These are phyloP conservation scores for Coecobrya sp. DNA, from an alignment of 2,888 invertebrate genomes.

Conservation along the genomic window DNA sequence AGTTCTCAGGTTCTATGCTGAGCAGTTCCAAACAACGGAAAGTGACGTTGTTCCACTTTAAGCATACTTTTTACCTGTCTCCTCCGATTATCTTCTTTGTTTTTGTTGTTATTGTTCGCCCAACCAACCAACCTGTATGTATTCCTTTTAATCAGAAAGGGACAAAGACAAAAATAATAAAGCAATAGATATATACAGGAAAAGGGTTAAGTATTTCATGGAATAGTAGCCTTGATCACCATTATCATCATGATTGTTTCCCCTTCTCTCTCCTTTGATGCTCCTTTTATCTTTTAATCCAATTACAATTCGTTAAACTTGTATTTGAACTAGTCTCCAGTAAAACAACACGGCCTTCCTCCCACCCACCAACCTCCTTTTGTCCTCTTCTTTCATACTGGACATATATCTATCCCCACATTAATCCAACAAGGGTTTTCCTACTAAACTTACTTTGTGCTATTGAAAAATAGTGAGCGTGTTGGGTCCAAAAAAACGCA, in stretches of 20 bases:
- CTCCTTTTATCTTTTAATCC: background rate
- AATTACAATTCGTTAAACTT: slow-evolving; percentile 35
- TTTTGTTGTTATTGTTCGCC: background rate
- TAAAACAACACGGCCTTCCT: background rate
- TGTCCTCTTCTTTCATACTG: background rate
- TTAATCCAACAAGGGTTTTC: too few species aligned
- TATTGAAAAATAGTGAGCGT: too few species aligned
- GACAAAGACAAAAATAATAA: background rate
- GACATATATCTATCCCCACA: too few species aligned
- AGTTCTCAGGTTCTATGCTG: too few species aligned
- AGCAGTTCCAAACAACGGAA: too few species aligned
- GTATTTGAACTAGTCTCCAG: background rate
- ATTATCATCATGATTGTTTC: background rate
- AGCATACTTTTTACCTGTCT: background rate
- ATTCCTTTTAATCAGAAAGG: slow-evolving; percentile 9
- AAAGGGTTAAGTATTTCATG: background rate
- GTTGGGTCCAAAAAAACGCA: too few species aligned
- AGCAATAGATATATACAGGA: background rate
- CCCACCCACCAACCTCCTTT: background rate
- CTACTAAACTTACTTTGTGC: too few species aligned
- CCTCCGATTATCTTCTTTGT: background rate
- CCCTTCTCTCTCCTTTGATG: background rate
- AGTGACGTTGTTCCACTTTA: background rate
- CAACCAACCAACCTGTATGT: background rate
- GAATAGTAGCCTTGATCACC: background rate